Base-by-base conservation (phyloP, 2,797 vertebrate genomes). In the Trachops cirrhosus region DNA sequence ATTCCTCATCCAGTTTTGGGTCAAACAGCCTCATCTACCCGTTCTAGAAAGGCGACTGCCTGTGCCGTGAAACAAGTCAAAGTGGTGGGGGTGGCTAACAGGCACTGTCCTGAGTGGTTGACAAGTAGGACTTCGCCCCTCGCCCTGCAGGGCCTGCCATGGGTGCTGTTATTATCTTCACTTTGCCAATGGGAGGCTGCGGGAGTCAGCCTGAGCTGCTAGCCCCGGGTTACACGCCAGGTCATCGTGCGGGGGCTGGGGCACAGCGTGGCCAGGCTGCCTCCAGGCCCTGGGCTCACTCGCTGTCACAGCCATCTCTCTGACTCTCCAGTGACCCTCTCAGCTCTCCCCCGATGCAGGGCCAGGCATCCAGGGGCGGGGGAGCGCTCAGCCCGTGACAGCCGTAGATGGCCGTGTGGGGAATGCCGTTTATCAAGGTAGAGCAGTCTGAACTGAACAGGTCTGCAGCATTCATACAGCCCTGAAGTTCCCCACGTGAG, bases 261-360 rank as follows among this genome's bases (percentile, higher is more conserved):
- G 22, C 50, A 15, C 15, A 37, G 16, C 19, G 1, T 0, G 26
- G 34, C 57, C 5, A 0, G 32, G 18, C 48, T 0, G 22, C 26
- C 52, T 3, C 75, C 15, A 10, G 77, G 26, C 29, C 11, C 19
- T 3, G 32, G 6, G n/a, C 39, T 4, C 8, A 9, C 24, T 19
- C 9, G 3, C 75, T 22, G 0, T 7, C 1, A 0, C 0, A 0
- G 32, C 54, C 8, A 1, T 34, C n/a, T n/a, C 41, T 14, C 18
- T 41, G 34, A 26, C 16, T 29, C 48, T 37, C 62, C 3, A 0
- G 21, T 0, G 29, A n/a, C 77, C 24, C 22, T 67, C 15, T n/a
- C 32, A 14, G 0, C 14, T 41, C 44, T 26, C 44, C 46, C 37
- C 5, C 0, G 0, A 64, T 6, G 15, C 39, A n/a, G 19, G 9